Evolutionary conservation across 2,797 vertebrate genomes (phyloP), one percentile per base, ranked within the genome.

Genomic region (Anableps anableps): DNA sequence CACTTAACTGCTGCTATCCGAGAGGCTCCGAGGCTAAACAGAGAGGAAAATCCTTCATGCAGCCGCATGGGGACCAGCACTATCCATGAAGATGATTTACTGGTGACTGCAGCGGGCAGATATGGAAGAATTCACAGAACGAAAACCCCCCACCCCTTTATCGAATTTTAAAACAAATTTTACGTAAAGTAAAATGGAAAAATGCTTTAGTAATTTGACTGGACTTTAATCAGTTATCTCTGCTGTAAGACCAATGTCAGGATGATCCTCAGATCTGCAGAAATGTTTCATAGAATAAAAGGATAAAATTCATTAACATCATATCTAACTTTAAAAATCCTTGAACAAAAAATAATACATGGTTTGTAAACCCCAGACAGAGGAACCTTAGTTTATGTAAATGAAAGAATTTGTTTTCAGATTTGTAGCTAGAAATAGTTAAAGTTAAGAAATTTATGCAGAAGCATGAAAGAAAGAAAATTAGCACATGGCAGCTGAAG

Each of bases 31-130:
- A 88, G 86, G 83, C 84, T 74, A 89, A 86, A 84, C 0, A 80
- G 75, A 83, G 79, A 90, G 89, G 92, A 91, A 87, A 93, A 91
- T 86, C 90, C 91, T 91, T 58, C 36, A 82, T 85, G 87, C 74
- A 82, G 83, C 79, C 31, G 26, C 68, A 70, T 17, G 16, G 72
- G 60, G 75, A 75, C 79, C n/a, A 50, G 75, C 88, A 75, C 81
- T 4, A 53, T 1, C 77, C 75, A 74, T 3, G 53, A 79, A 79
- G 75, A 82, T 26, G 86, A 88, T 89, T 86, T 70, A 83, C 66
- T n/a, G 80, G 80, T 60, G 78, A 83, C 78, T 81, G 90, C 80
- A 78, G 85, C 68, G 34, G 38, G 41, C 4, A 1, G 10, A 53
- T 6, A 77, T 74, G 13, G 36, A 68, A 9, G 21, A 23, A 66